Percentiles rank a stretch among this genome's conserved stretches.
Conservation (phyloP, 2,888 invertebrate genomes). For the Cephus pygmeus region DNA sequence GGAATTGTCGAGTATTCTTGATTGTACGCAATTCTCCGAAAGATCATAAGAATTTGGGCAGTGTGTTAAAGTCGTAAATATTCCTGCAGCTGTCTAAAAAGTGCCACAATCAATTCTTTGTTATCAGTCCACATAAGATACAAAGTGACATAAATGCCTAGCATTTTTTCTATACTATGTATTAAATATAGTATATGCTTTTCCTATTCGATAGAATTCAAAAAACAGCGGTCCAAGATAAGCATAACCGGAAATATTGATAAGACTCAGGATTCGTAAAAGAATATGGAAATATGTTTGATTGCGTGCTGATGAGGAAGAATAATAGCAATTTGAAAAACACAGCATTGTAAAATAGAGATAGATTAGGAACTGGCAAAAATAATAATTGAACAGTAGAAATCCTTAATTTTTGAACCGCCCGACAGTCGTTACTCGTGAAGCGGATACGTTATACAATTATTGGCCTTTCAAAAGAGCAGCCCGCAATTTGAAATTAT, state of each 20-base stretch:
- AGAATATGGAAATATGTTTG: background rate
- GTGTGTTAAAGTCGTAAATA: background rate
- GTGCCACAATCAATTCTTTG: background rate
- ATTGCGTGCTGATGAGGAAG: background rate
- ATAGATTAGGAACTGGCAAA: background rate
- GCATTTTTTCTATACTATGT: background rate
- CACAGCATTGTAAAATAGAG: background rate
- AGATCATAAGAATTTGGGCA: background rate
- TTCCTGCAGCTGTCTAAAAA: background rate
- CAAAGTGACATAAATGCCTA: background rate
- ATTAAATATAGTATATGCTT: background rate
- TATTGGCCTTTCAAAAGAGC: slow-evolving; percentile 5
- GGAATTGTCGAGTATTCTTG: background rate
- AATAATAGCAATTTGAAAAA: background rate
- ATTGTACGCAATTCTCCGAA: too few relatives aligned
- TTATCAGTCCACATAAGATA: background rate
- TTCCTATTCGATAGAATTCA: background rate
- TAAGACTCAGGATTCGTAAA: background rate
- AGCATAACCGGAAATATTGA: background rate
- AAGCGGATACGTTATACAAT: background rate
- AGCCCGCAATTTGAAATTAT: slow-evolving; percentile 23
- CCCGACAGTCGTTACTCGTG: background rate
- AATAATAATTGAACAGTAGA: background rate
- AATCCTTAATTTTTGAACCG: background rate
- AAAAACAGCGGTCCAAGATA: background rate